Evolutionary conservation across 1,140 invertebrate species (phyloP).

Genomic region (Drosophila pectinifera): DNA sequence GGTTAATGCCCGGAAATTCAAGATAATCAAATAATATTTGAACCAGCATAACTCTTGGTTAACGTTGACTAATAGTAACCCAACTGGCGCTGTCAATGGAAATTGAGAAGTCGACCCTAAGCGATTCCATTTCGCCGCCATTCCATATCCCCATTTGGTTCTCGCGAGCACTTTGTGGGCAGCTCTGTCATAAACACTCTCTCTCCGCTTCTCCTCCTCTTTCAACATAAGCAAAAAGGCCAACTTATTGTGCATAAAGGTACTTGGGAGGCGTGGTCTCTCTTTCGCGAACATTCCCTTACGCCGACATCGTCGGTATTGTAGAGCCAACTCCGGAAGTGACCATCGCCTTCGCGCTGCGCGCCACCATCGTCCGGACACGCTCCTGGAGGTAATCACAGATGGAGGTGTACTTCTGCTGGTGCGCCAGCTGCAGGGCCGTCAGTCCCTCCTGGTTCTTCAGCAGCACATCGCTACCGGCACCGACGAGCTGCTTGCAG

Average conservation of each 20-base stretch:
- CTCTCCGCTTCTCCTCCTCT: not conserved
- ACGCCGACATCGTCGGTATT: conserved; percentile 55
- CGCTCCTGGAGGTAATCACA: conserved; percentile 82
- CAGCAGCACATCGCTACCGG: conserved; percentile 89
- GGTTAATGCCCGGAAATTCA: not conserved
- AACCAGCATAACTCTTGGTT: too few relatives aligned
- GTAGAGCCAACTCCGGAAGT: conserved; percentile 25
- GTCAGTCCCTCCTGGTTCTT: conserved; percentile 90
- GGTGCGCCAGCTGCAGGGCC: conserved; percentile 88
- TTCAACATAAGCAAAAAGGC: conserved; percentile 53
- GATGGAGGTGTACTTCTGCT: conserved; percentile 80
- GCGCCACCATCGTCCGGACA: conserved; percentile 55
- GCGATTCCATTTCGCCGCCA: too few relatives aligned
- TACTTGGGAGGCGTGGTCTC: conserved; percentile 64
- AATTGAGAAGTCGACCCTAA: not conserved
- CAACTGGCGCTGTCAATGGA: not conserved
- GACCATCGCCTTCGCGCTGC: conserved; percentile 51
- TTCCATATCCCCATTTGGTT: conserved; percentile 7
- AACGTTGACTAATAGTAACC: not conserved
- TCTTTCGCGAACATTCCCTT: conserved; percentile 25
- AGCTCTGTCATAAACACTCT: conserved; percentile 10
- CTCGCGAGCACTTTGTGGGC: too few relatives aligned
- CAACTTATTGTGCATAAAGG: conserved; percentile 74
- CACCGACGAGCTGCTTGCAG: conserved; percentile 90
- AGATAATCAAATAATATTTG: not conserved